These are phyloP conservation scores for Callimorpha dominula DNA, from an alignment of 2,888 invertebrate genomes.

Conservation along the genomic window DNA sequence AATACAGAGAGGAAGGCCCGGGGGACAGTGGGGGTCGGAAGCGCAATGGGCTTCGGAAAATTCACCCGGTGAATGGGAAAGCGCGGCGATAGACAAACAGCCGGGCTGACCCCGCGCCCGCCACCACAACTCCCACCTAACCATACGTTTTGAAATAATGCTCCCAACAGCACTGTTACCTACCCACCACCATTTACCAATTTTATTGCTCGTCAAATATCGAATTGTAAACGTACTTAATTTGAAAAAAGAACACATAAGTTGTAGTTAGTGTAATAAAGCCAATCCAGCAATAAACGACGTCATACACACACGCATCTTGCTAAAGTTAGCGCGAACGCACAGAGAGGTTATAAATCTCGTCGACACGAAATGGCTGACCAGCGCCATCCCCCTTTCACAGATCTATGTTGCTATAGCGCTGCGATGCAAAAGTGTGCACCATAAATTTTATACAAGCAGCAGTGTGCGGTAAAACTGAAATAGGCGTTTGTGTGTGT, in stretches of 20 bases:
- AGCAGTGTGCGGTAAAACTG: slow-evolving; percentile 84
- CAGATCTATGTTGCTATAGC: slow-evolving; percentile 78
- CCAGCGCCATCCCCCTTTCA: slow-evolving; percentile 75
- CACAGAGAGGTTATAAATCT: slow-evolving; percentile 85
- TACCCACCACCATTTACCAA: slow-evolving; percentile 57
- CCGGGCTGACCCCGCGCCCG: slow-evolving; percentile 73
- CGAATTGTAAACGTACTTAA: slow-evolving; percentile 38
- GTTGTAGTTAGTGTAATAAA: slow-evolving; percentile 38
- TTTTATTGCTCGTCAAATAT: slow-evolving; percentile 56
- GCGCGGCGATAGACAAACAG: slow-evolving; percentile 86
- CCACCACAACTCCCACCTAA: slow-evolving; percentile 62
- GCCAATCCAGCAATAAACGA: slow-evolving; percentile 38
- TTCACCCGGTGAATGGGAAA: slow-evolving; percentile 86
- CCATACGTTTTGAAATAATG: slow-evolving; percentile 84
- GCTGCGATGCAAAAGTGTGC: slow-evolving; percentile 83
- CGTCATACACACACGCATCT: slow-evolving; percentile 77
- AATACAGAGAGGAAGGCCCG: slow-evolving; percentile 78
- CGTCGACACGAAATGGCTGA: slow-evolving; percentile 85
- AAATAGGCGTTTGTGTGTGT: slow-evolving; percentile 72
- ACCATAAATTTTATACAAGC: slow-evolving; percentile 85
- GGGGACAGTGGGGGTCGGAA: slow-evolving; percentile 70
- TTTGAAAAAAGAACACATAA: slow-evolving; percentile 29
- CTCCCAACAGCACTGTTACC: slow-evolving; percentile 69
- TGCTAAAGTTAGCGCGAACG: slow-evolving; percentile 76
- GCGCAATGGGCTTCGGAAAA: slow-evolving; percentile 84